These are phyloP conservation scores for Montipora cactus DNA, from an alignment of 64 coral and sea anemone genomes.

Conservation along the genomic window DNA sequence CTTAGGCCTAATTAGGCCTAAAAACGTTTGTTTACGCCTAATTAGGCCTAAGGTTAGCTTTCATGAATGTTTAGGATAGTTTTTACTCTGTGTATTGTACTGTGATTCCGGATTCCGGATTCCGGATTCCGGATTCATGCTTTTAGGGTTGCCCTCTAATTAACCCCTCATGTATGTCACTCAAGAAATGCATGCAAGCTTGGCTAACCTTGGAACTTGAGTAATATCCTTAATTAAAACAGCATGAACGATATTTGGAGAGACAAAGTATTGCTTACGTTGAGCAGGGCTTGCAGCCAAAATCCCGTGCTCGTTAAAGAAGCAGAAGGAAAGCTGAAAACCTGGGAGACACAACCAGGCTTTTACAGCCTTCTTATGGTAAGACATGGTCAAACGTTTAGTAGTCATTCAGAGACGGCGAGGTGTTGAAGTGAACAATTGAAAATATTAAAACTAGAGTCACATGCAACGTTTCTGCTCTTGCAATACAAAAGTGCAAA, in stretches of 20 bases:
- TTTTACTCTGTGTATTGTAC: too few relatives aligned
- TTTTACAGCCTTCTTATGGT: conserved; percentile 93
- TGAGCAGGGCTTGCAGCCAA: conserved; percentile 84
- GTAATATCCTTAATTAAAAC: too few relatives aligned
- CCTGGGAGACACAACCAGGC: conserved; percentile 84
- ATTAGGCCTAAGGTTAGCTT: too few relatives aligned
- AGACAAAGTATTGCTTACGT: conserved; percentile 51
- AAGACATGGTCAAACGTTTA: background rate
- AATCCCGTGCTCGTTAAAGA: conserved; percentile 74
- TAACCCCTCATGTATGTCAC: background rate
- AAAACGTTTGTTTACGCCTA: too few relatives aligned
- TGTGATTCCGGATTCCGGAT: too few relatives aligned
- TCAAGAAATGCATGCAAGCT: too few relatives aligned
- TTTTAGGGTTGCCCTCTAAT: too few relatives aligned
- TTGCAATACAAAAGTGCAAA: background rate
- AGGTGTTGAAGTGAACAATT: background rate
- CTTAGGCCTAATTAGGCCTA: too few relatives aligned
- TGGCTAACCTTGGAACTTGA: too few relatives aligned
- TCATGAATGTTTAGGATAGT: too few relatives aligned
- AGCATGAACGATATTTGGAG: conserved; percentile 38
- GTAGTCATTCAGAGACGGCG: too few relatives aligned
- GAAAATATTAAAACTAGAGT: background rate
- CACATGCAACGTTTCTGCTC: background rate
- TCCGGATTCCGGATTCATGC: too few relatives aligned
- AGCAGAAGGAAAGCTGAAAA: conserved; percentile 81